phyloP scores from a whole-genome alignment of 2,888 invertebrate genomes.

The Lumbricus terrestris region DNA sequence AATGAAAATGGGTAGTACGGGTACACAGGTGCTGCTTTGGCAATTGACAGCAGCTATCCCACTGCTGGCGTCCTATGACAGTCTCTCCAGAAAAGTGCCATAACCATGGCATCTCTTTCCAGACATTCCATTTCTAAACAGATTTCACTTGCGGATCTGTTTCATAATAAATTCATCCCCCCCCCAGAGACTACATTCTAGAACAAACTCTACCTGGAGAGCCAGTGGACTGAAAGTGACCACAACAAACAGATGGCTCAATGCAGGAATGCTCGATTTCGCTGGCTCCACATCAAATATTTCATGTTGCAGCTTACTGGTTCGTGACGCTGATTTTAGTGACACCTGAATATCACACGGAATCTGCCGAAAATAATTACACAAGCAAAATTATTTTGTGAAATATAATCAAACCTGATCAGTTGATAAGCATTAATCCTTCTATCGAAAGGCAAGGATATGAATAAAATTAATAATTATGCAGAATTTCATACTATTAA shows the following conservation, averaged over 20 bases:
- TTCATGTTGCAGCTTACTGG: not conserved
- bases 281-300: not conserved
- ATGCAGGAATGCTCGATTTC: not conserved
- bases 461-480: not conserved
- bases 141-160: too few relatives aligned
- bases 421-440: not conserved
- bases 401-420: constrained; percentile 3
- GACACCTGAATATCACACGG: not conserved
- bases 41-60: too few relatives aligned
- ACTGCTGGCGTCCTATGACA: too few relatives aligned
- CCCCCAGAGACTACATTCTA: too few relatives aligned
- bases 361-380: not conserved
- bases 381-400: not conserved
- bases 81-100: too few relatives aligned
- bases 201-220: not conserved
- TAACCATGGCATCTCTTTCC: too few relatives aligned
- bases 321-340: not conserved
- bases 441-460: not conserved
- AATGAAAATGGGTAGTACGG: too few relatives aligned
- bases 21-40: too few relatives aligned
- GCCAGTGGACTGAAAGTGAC: constrained; percentile 7
- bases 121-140: too few relatives aligned
- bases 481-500: not conserved
- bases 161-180: too few relatives aligned
- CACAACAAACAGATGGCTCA: not conserved